Evolutionary conservation across 2,888 invertebrate genomes (phyloP), one percentile per base, ranked within the genome.

Genomic region (Nudaria mundana): DNA sequence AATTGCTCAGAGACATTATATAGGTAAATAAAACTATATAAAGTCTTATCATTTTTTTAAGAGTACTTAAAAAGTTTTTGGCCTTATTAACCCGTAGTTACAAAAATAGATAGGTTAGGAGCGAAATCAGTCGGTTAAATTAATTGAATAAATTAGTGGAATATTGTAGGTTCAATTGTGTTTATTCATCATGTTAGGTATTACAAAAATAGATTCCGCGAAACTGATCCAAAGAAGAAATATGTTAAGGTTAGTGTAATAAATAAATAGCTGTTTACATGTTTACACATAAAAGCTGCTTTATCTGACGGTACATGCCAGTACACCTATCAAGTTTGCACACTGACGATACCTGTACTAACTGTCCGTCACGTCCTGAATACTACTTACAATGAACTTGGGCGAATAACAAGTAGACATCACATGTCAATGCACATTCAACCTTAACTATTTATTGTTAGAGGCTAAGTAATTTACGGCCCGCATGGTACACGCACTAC

Each of bases 401-500:
- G 54, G 62, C 54, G 47, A 65, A 55, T 57, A 64, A 57, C 54
- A 52, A 63, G 57, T 59, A 58, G 49, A 30, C 12, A 13, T 7
- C 3, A 23, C 13, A 37, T 15, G 11, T 0, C 36, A 52, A 24
- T 20, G n/a, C 1, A 73, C 56, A 52, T 37, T 51, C 1, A 32
- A 56, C 59, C 44, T 52, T 70, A 57, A 22, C 0, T 0, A 6
- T 2, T 30, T 4, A 23, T 14, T 0, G 6, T 58, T 63, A 76
- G 50, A 52, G 38, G 36, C 36, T 33, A 33, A 43, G 48, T 36
- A 33, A 31, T 12, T 8, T 15, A 24, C 31, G 44, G 52, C 86
- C 86, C 86, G 86, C 83, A 86, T 86, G 49, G 64, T 77, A 71
- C 71, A 84, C 78, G 82, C 81, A 76, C 68, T 76, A 76, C 51